These are phyloP conservation scores for Pan paniscus DNA, from an alignment of 2,113 vertebrate species.

Conservation along the genomic window DNA sequence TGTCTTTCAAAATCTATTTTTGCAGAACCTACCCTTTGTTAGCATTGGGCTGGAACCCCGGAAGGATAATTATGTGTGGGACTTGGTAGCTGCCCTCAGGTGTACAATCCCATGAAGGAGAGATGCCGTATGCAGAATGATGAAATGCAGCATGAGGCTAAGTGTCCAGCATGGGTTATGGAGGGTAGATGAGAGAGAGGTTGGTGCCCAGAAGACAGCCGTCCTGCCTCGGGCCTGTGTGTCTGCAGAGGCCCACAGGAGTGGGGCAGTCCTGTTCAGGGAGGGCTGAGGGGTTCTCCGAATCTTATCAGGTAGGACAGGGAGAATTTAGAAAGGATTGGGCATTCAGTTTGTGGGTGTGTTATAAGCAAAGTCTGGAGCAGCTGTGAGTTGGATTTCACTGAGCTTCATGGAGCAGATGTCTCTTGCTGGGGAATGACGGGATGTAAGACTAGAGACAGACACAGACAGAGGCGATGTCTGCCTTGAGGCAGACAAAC, in stretches of 20 bases:
- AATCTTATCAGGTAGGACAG: background rate
- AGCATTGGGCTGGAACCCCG: background rate
- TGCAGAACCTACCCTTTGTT: background rate
- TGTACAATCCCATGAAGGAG: fast-evolving
- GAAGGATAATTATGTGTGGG: background rate
- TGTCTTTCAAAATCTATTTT: background rate
- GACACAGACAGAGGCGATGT: background rate
- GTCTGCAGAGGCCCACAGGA: fast-evolving
- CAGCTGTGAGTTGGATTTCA: background rate
- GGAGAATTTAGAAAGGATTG: background rate
- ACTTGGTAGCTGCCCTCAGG: background rate
- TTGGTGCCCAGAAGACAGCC: fast-evolving
- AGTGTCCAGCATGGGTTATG: fast-evolving
- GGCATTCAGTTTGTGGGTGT: background rate
- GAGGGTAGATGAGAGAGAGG: background rate
- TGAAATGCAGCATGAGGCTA: fast-evolving
- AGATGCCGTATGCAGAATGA: background rate
- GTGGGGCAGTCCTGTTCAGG: fast-evolving
- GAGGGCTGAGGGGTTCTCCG: background rate
- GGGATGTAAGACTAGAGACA: background rate
- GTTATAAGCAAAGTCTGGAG: background rate
- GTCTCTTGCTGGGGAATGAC: background rate
- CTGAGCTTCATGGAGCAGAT: background rate
- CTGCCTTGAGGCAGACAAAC: background rate
- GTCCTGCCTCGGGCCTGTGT: fast-evolving